Percentiles rank a stretch among this genome's conserved stretches.
phyloP scores from a whole-genome alignment of 2,113 vertebrate species.

The Callochromis pleurospilus region DNA sequence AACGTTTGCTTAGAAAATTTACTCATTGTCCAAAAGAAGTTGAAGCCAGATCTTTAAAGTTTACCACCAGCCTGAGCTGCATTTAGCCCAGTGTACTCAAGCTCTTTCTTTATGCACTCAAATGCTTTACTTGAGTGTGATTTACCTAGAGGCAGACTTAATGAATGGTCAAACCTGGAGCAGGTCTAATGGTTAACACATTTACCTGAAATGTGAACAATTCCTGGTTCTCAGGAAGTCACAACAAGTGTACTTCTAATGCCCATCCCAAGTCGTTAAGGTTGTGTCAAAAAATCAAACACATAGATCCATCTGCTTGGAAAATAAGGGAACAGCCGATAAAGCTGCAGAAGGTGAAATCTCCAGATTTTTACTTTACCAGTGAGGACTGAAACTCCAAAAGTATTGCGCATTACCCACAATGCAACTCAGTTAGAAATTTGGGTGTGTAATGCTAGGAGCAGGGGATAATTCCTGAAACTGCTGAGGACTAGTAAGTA shows the following conservation, averaged over 20 bases:
- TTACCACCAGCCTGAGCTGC: neutral
- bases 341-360: neutral
- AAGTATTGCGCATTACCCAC: neutral
- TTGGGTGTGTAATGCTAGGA: neutral
- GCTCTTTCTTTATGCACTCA: neutral
- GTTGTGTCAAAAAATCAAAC: neutral
- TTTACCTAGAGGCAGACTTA: neutral
- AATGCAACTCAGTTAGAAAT: neutral
- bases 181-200: neutral
- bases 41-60: neutral
- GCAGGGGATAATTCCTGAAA: neutral
- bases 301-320: neutral
- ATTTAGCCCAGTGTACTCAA: neutral
- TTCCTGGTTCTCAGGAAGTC: neutral
- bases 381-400: neutral
- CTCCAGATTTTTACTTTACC: neutral
- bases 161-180: neutral
- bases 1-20: neutral
- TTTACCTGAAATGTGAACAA: neutral
- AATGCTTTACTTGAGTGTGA: neutral
- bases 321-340: neutral
- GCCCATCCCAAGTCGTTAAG: neutral
- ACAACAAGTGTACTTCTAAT: neutral
- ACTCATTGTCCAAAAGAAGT: neutral
- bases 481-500: neutral